These are phyloP conservation scores for Phymorhynchus buccinoides DNA, from an alignment of 1,140 invertebrate species.

Conservation along the genomic window DNA sequence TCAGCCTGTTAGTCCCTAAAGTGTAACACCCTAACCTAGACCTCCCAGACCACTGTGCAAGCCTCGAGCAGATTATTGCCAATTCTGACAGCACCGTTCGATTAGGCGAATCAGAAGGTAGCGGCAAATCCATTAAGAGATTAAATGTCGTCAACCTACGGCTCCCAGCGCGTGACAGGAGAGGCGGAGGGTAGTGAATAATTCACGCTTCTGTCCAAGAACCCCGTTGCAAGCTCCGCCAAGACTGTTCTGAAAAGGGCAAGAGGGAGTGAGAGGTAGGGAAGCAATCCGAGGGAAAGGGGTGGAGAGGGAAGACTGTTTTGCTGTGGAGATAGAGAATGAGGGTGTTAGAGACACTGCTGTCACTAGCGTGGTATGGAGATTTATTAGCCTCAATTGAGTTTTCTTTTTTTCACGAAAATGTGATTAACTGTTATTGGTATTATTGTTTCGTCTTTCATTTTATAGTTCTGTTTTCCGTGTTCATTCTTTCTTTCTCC, in stretches of 20 bases:
- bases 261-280: not conserved
- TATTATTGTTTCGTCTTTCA: no score
- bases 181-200: conserved; percentile 30
- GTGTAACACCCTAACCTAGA: no score
- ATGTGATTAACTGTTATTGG: no score
- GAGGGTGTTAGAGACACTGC: not conserved
- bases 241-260: conserved; percentile 29
- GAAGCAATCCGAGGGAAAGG: not conserved
- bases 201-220: conserved; percentile 31
- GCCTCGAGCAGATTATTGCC: conserved; percentile 5
- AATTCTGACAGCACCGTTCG: not conserved
- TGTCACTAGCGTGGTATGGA: not conserved
- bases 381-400: not conserved
- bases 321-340: not conserved
- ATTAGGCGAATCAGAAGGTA: conserved; percentile 35
- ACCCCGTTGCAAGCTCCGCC: not conserved
- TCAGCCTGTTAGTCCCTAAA: not conserved
- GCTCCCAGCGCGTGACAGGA: conserved; percentile 36
- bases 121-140: conserved; percentile 43
- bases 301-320: not conserved
- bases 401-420: no score
- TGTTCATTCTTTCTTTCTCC: no score
- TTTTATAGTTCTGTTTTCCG: no score
- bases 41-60: not conserved
- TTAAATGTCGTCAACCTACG: conserved; percentile 28